Evolutionary conservation across 92 coral and sea anemone genomes (phyloP).

Genomic region (Palythoa caribaeorum): DNA sequence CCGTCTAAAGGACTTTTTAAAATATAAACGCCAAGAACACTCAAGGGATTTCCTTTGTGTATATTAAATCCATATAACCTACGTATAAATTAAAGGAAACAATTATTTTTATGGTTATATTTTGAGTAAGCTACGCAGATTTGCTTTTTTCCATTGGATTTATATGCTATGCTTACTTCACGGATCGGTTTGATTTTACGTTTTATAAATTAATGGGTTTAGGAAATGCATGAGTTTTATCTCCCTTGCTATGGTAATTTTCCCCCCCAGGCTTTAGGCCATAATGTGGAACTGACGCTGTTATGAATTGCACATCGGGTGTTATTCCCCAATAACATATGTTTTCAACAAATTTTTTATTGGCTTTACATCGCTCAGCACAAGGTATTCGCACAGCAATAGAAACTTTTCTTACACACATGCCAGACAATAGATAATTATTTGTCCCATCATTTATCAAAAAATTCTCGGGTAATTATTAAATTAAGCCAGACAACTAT

Average conservation of each 20-base stretch:
- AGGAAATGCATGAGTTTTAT: background rate
- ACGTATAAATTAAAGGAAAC: background rate
- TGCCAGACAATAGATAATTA: constrained; percentile 20
- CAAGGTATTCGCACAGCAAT: background rate
- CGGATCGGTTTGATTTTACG: background rate
- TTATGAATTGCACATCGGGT: background rate
- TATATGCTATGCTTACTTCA: background rate
- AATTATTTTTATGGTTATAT: too few relatives aligned
- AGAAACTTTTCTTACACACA: background rate
- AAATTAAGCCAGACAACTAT: constrained; percentile 37
- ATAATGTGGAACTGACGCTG: background rate
- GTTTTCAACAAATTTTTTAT: background rate
- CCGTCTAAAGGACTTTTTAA: background rate
- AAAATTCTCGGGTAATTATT: constrained; percentile 34
- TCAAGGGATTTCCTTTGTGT: background rate
- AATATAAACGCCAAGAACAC: background rate
- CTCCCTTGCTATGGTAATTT: background rate
- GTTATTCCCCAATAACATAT: background rate
- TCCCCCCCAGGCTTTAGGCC: background rate
- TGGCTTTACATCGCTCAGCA: constrained; percentile 4
- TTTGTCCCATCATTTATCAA: constrained; percentile 28
- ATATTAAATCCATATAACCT: background rate
- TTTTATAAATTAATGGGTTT: background rate
- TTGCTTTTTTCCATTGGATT: background rate
- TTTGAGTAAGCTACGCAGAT: too few relatives aligned